These are phyloP conservation scores for Dasyornis broadbenti DNA, from an alignment of 2,113 vertebrate genomes.

Conservation along the genomic window DNA sequence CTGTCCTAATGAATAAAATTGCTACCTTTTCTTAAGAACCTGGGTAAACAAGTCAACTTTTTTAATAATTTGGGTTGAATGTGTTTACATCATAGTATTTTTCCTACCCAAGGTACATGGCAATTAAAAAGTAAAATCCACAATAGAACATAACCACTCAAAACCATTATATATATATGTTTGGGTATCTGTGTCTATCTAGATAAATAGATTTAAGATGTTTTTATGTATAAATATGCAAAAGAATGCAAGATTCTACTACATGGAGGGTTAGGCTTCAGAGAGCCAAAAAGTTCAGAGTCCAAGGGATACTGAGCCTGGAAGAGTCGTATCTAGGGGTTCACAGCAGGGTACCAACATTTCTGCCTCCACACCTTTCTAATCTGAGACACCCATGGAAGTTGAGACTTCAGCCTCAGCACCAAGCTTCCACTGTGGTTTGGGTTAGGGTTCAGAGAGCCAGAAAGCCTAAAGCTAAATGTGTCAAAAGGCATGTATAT, in stretches of 20 bases:
- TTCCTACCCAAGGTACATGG: background rate
- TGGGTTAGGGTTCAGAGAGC: background rate
- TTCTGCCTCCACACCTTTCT: background rate
- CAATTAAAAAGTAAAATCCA: background rate
- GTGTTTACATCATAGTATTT: background rate
- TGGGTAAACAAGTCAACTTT: background rate
- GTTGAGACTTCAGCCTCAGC: background rate
- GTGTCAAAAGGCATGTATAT: background rate
- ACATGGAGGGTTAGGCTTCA: background rate
- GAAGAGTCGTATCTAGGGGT: background rate
- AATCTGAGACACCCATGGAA: background rate
- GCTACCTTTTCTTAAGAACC: background rate
- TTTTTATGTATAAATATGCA: background rate
- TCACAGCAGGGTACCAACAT: background rate
- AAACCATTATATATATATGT: accelerated
- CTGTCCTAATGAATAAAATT: background rate
- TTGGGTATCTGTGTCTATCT: background rate
- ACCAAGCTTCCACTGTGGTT: background rate
- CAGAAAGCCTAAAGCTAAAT: background rate
- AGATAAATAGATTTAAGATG: background rate
- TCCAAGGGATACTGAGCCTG: background rate
- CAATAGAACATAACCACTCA: background rate
- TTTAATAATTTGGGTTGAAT: background rate
- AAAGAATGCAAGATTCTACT: background rate
- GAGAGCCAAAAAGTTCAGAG: background rate